phyloP scores from a whole-genome alignment of 2,888 invertebrate species.

The Habrosyne pyritoides region DNA sequence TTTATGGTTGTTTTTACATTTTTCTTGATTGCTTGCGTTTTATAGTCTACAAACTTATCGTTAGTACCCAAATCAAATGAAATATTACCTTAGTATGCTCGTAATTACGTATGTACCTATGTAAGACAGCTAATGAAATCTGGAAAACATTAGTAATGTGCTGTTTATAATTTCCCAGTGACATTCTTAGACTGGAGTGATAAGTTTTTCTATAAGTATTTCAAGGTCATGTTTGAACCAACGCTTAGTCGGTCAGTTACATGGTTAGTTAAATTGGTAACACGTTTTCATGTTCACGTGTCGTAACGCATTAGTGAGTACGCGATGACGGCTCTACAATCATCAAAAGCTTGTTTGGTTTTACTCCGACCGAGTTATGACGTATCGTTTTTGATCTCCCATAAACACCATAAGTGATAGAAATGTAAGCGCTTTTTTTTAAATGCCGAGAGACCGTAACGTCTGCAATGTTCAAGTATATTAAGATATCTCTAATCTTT shows the following conservation, averaged over 20 bases:
- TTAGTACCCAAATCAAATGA: no score
- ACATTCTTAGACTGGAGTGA: neutral
- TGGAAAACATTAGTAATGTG: no score
- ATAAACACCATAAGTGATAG: neutral
- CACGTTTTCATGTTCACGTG: constrained; percentile 6
- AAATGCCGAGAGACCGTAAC: no score
- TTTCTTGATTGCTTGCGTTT: no score
- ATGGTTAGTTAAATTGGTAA: neutral
- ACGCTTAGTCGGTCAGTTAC: neutral
- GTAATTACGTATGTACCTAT: no score
- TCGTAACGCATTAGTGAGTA: neutral
- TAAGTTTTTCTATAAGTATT: neutral
- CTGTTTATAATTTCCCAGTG: no score
- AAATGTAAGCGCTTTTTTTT: constrained; percentile 8
- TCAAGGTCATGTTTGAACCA: neutral
- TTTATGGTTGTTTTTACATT: no score
- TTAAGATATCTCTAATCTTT: constrained; percentile 34
- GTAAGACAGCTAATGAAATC: no score
- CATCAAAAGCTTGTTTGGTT: constrained; percentile 2
- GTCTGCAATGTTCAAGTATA: constrained; percentile 21
- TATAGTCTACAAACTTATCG: no score
- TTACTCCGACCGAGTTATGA: neutral
- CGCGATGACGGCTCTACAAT: neutral
- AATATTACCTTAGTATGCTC: no score
- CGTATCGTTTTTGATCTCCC: neutral